phyloP scores from a whole-genome alignment of 1,140 invertebrate species.

The Drosophila trapezifrons region DNA sequence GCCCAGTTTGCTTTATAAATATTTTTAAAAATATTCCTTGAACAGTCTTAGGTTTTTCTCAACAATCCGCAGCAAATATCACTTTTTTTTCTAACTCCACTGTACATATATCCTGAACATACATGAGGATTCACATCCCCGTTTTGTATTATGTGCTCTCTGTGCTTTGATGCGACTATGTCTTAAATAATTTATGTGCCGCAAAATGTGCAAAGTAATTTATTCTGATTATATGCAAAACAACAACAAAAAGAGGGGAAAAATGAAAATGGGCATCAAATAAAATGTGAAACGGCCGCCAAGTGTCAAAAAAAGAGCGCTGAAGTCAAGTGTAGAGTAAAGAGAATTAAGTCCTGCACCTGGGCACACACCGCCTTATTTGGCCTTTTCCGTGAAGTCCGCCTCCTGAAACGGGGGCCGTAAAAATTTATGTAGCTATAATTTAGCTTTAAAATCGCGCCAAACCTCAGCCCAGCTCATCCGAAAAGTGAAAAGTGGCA shows the following conservation, averaged over 20 bases:
- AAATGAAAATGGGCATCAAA: slow-evolving; percentile 66
- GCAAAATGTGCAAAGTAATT: slow-evolving; percentile 81
- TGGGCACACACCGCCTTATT: slow-evolving; percentile 38
- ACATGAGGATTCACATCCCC: neutral
- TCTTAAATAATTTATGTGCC: slow-evolving; percentile 78
- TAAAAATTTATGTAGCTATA: slow-evolving; percentile 79
- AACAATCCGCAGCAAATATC: too few relatives aligned
- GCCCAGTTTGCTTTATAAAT: too few relatives aligned
- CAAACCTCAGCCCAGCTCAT: slow-evolving; percentile 23
- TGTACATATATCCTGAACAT: neutral
- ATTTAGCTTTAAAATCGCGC: slow-evolving; percentile 77
- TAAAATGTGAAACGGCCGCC: slow-evolving; percentile 73
- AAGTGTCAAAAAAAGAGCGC: slow-evolving; percentile 64
- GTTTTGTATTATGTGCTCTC: slow-evolving; percentile 16
- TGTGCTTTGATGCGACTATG: slow-evolving; percentile 42
- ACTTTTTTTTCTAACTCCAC: neutral
- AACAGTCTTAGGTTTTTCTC: rapidly evolving
- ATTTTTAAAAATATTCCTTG: too few relatives aligned
- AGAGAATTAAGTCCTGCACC: slow-evolving; percentile 76
- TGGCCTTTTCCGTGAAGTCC: slow-evolving; percentile 13
- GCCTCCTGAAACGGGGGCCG: slow-evolving; percentile 32
- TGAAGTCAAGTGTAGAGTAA: slow-evolving; percentile 68
- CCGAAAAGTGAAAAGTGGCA: slow-evolving; percentile 24
- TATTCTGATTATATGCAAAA: slow-evolving; percentile 79
- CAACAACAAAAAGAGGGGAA: slow-evolving; percentile 16